A percentile compares a stretch with the other conserved stretches of the same genome.
These are phyloP conservation scores for Halichondria panicea DNA, from an alignment of 37 sponge, comb jelly and placozoan species.

Conservation along the genomic window DNA sequence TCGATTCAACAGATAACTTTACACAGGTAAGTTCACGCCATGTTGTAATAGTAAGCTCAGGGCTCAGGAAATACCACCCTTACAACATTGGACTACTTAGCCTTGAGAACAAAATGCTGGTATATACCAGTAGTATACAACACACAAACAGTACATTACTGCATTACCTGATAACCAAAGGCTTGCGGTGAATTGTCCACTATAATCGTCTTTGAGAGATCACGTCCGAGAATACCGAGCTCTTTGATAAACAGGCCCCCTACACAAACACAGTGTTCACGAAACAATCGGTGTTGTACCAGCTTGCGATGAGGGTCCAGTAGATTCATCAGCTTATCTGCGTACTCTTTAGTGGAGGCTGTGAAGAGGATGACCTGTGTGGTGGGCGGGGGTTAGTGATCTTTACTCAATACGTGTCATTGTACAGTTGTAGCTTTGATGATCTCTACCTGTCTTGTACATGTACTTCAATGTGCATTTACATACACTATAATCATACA, in stretches of 20 bases:
- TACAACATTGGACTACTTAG: too few species aligned
- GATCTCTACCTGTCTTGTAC: too few species aligned
- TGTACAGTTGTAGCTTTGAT: too few species aligned
- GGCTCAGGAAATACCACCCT: too few species aligned
- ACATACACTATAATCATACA: too few species aligned
- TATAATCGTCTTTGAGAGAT: conserved; percentile 94
- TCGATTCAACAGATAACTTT: background rate
- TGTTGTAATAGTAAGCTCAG: background rate
- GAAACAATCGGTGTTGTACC: conserved; percentile 88
- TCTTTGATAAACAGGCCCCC: conserved; percentile 94
- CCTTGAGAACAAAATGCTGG: too few species aligned
- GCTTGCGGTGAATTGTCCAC: conserved; percentile 97
- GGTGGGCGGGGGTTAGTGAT: too few species aligned
- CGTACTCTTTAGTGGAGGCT: conserved; percentile 87
- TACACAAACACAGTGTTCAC: conserved; percentile 95
- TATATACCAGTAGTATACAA: background rate
- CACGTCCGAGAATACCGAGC: conserved; percentile 87
- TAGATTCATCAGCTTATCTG: conserved; percentile 87
- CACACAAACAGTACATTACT: background rate
- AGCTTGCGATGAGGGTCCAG: conserved; percentile 83
- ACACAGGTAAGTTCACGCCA: background rate
- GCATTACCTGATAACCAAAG: conserved; percentile 94
- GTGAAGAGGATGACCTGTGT: conserved; percentile 86
- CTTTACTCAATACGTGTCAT: too few species aligned
- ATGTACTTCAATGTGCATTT: too few species aligned